Evolutionary conservation across 1,140 invertebrate species (phyloP), one percentile per base, ranked within the genome.

Genomic region (Drosophila serrata): DNA sequence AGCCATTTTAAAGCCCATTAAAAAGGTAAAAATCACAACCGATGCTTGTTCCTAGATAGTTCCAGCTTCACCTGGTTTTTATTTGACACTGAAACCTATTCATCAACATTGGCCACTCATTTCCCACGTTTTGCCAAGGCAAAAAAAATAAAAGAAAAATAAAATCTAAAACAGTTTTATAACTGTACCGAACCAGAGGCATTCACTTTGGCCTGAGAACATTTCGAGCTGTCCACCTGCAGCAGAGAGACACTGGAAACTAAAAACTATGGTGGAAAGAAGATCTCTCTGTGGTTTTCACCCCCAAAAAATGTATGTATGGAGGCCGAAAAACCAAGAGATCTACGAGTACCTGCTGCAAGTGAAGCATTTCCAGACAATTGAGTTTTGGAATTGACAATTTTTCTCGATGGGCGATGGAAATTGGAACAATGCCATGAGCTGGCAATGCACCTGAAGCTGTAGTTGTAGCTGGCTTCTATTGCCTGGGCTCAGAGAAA

Each of bases 311-410:
- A 51, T 62, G 29, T 15, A 40, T 24, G 37, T 24, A 55, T 80
- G 61, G 40, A 51, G 64, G 48, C 35, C 55, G 43, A 80, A 40
- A 56, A 61, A 51, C 59, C 59, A 53, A 53, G 29, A 45, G 61
- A 73, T 79, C 75, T 64, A 64, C 22, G 40, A 62, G 55, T 88
- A 82, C 80, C 60, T 51, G 13, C 60, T 51, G 13, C 59, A 46
- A 61, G 45, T 51, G 67, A 68, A 74, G 49, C 68, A 68, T 84
- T 90, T 90, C 81, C 85, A 80, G 73, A 84, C 84, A 88, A 88
- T 88, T 80, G 80, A 77, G 80, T 88, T 87, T 74, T 88, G 37
- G 58, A 88, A 87, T 78, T 87, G 84, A 88, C 85, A 88, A 73
- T 82, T 87, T 82, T 81, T 55, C 51, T 35, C 31, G 33, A 46